Evolutionary conservation across 2,888 invertebrate genomes (phyloP).

Genomic region (Bibio marci): DNA sequence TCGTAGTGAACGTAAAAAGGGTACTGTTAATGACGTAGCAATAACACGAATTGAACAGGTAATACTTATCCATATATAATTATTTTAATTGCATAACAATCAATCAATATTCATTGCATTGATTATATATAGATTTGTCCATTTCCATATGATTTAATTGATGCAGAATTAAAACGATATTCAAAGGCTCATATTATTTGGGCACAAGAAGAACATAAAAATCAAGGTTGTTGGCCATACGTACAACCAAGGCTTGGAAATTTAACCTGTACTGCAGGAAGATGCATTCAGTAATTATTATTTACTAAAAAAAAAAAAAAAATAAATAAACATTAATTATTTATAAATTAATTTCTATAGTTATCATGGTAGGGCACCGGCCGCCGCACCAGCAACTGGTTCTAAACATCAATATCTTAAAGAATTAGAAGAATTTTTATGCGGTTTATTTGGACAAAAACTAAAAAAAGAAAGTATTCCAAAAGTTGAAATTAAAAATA

Average conservation of each 20-base stretch:
- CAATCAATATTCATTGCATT: background rate
- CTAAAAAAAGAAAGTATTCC: background rate
- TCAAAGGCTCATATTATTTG: constrained; percentile 44
- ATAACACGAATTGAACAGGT: constrained; percentile 61
- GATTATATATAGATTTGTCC: constrained; percentile 32
- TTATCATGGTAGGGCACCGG: constrained; percentile 73
- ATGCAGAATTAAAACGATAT: constrained; percentile 42
- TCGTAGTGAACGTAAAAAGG: constrained; percentile 39
- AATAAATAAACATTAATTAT: too few species aligned
- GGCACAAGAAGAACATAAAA: constrained; percentile 70
- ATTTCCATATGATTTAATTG: constrained; percentile 59
- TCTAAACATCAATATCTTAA: constrained; percentile 79
- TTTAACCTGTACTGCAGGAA: constrained; percentile 10
- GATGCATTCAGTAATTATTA: background rate
- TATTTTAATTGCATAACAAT: background rate
- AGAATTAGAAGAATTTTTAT: constrained; percentile 49
- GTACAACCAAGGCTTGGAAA: constrained; percentile 42
- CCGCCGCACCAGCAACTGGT: constrained; percentile 86
- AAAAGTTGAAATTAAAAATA: constrained; percentile 3
- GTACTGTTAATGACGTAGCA: constrained; percentile 46
- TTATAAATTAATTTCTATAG: too few species aligned
- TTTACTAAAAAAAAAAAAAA: too few species aligned
- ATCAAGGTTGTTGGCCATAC: constrained; percentile 54
- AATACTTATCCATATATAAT: constrained; percentile 3
- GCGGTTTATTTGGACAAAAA: constrained; percentile 20